Conservation (phyloP, 2,888 invertebrate genomes). For the Salticus scenicus region DNA sequence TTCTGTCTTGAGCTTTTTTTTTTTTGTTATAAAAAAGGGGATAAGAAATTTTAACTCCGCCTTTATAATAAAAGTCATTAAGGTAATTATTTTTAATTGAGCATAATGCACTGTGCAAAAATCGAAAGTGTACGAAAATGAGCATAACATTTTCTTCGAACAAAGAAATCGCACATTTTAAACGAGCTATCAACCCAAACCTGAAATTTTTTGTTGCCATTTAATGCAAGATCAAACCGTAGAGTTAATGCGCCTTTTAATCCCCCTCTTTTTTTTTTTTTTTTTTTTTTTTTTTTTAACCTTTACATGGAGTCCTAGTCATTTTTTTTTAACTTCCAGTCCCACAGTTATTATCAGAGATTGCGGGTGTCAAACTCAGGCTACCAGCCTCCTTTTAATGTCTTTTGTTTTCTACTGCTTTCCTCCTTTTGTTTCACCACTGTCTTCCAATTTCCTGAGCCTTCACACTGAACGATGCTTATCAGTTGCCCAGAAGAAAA, state of each 20-base stretch:
- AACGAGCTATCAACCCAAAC: conserved; percentile 47
- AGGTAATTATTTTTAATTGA: conserved; percentile 57
- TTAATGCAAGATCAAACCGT: conserved; percentile 59
- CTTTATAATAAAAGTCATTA: conserved; percentile 19
- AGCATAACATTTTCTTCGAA: neutral
- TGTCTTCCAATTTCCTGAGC: conserved; percentile 54
- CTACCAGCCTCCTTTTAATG: conserved; percentile 61
- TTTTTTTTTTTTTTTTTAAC: conserved; percentile 20
- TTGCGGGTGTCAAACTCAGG: conserved; percentile 66
- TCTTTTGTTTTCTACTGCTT: conserved; percentile 52
- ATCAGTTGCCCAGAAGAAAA: conserved; percentile 56
- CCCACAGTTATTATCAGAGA: conserved; percentile 61
- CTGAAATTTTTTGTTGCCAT: conserved; percentile 54
- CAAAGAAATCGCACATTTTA: conserved; percentile 44
- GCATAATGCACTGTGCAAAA: conserved; percentile 6
- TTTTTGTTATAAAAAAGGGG: too few relatives aligned
- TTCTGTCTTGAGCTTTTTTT: too few relatives aligned
- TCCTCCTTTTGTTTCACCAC: conserved; percentile 57
- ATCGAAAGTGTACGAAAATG: neutral
- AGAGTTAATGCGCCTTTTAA: conserved; percentile 50
- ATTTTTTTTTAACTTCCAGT: conserved; percentile 32
- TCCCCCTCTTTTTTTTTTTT: neutral
- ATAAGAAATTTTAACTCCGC: too few relatives aligned
- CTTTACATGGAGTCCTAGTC: conserved; percentile 11
- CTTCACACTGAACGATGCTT: conserved; percentile 56